Evolutionary conservation across 53 echinoderm and acorn worm species (phyloP).

Genomic region (Echinometra lucunter): DNA sequence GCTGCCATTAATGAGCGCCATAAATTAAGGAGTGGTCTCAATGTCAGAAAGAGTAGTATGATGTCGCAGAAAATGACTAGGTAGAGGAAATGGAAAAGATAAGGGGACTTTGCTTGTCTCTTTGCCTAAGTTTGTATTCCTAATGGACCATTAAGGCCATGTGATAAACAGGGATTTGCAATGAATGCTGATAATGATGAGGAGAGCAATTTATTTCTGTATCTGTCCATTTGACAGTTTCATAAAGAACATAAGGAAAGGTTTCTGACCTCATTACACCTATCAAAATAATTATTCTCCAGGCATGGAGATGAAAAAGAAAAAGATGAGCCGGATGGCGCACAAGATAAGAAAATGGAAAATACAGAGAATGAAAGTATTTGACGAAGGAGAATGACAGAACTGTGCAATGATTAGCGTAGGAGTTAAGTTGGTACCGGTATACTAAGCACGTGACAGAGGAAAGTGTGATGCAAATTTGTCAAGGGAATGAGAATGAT

Average conservation of each 20-base stretch:
- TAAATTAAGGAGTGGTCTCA: conserved; percentile 25
- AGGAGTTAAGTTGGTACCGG: neutral
- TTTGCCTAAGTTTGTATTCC: conserved; percentile 9
- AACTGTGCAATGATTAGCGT: neutral
- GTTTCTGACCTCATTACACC: neutral
- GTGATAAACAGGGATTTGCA: conserved; percentile 7
- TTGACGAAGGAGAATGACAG: neutral
- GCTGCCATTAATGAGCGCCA: conserved; percentile 23
- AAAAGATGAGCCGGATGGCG: neutral
- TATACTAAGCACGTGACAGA: neutral
- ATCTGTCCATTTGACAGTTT: neutral
- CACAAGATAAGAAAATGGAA: neutral
- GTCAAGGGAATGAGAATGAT: neutral
- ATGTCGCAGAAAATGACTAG: neutral
- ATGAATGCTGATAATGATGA: conserved; percentile 27
- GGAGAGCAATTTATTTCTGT: neutral
- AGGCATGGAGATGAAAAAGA: neutral
- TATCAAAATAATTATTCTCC: neutral
- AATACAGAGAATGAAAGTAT: neutral
- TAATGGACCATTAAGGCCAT: conserved; percentile 29
- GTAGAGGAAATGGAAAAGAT: neutral
- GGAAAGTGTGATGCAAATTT: neutral
- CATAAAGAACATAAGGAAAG: neutral
- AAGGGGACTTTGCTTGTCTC: neutral
- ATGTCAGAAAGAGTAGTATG: neutral